These are phyloP conservation scores for Drosophila seclusa DNA, from an alignment of 2,888 invertebrate species.

Conservation along the genomic window DNA sequence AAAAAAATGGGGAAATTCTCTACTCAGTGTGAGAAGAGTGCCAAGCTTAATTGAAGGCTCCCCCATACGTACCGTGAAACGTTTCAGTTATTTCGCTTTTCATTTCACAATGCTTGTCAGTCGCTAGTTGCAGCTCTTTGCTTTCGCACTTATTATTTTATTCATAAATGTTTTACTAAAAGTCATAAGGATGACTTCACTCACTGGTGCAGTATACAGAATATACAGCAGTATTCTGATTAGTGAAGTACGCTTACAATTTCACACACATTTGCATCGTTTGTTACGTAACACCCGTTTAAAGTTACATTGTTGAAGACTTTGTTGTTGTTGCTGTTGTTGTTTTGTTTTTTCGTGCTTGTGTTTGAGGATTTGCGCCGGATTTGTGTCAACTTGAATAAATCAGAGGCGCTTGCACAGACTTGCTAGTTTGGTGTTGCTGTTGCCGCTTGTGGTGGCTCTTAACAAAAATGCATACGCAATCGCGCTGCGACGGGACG, in stretches of 20 bases:
- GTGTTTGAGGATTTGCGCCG: constrained; percentile 72
- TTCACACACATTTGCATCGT: constrained; percentile 34
- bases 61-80: not conserved
- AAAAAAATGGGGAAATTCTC: not conserved
- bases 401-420: constrained; percentile 74
- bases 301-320: constrained; percentile 60
- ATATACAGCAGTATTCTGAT: not conserved
- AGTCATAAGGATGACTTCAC: constrained; percentile 37
- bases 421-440: constrained; percentile 56
- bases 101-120: constrained; percentile 61
- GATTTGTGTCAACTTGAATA: constrained; percentile 81
- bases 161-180: constrained; percentile 69
- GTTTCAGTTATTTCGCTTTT: constrained; percentile 65
- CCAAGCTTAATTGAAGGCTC: constrained; percentile 30
- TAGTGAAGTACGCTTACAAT: constrained; percentile 12
- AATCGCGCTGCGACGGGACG: constrained; percentile 67
- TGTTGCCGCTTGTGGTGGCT: constrained; percentile 50
- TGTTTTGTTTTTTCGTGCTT: constrained; percentile 28
- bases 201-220: constrained; percentile 26
- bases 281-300: constrained; percentile 67
- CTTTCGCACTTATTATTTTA: constrained; percentile 58
- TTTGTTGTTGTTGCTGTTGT: constrained; percentile 7
- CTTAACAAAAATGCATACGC: constrained; percentile 67
- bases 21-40: constrained; percentile 33
- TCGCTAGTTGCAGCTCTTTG: constrained; percentile 30